These are phyloP conservation scores for Hippopotamus amphibius DNA, from an alignment of 2,113 vertebrate genomes.

Conservation along the genomic window DNA sequence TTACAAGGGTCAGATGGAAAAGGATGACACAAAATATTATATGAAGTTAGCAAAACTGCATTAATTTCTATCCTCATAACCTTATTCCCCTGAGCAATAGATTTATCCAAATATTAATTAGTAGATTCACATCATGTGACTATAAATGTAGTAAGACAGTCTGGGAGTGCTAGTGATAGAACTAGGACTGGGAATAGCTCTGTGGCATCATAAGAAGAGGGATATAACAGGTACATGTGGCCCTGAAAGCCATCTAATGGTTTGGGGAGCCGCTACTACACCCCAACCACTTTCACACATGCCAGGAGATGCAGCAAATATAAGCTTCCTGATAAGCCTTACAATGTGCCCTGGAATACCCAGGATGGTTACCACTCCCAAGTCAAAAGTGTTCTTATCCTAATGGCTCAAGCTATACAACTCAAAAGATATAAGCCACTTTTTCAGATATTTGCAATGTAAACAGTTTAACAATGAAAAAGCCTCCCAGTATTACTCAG, in stretches of 20 bases:
- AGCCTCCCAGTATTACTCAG: background rate
- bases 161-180: background rate
- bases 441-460: background rate
- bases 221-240: background rate
- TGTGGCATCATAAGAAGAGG: background rate
- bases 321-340: background rate
- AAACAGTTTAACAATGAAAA: background rate
- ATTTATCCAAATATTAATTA: conserved; percentile 20
- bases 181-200: background rate
- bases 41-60: background rate
- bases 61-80: background rate
- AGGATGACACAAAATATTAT: background rate
- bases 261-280: background rate
- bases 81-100: background rate
- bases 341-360: background rate
- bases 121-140: background rate
- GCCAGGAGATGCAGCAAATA: background rate
- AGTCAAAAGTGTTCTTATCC: background rate
- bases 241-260: background rate
- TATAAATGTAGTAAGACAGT: background rate
- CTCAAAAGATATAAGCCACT: background rate
- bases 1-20: background rate
- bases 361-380: background rate
- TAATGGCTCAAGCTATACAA: background rate
- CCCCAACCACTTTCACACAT: background rate